Percentiles rank a stretch among this genome's conserved stretches.
Evolutionary conservation across 2,888 invertebrate species (phyloP).

Genomic region (Strigamia maritima): DNA sequence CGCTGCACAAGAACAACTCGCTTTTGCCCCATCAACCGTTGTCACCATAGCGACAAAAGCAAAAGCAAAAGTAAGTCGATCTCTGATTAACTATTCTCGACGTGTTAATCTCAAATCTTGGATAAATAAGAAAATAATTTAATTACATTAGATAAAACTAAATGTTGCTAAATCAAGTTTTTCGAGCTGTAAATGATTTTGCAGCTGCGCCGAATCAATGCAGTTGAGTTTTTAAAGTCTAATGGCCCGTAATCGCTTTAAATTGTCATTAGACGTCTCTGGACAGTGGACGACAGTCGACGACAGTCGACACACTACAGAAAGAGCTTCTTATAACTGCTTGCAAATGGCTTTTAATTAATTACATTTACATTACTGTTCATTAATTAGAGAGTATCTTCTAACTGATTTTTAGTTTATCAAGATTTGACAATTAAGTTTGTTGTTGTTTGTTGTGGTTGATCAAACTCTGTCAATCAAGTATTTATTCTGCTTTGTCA

Average conservation of each 20-base stretch:
- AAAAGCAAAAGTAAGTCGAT: neutral
- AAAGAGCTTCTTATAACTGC: neutral
- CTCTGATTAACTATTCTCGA: neutral
- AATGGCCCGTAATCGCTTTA: neutral
- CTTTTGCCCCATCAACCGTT: neutral
- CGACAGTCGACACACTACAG: neutral
- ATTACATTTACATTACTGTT: neutral
- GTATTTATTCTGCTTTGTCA: too few species aligned
- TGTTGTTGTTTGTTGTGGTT: too few species aligned
- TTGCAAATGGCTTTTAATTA: neutral
- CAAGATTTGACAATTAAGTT: too few species aligned
- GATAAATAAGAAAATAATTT: too few species aligned
- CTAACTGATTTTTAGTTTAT: too few species aligned
- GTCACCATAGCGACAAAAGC: neutral
- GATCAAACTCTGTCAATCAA: too few species aligned
- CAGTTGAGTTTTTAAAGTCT: neutral
- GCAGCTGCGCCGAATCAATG: too few species aligned
- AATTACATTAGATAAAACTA: too few species aligned
- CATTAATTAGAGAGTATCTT: neutral
- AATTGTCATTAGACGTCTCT: neutral
- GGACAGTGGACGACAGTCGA: neutral
- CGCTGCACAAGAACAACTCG: neutral
- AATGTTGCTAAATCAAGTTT: too few species aligned
- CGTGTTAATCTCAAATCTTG: too few species aligned
- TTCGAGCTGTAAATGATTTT: too few species aligned